A percentile compares a stretch with the other conserved stretches of the same genome.
These are phyloP conservation scores for Odontamblyopus lacepedii DNA, from an alignment of 2,797 vertebrate species.

Conservation along the genomic window DNA sequence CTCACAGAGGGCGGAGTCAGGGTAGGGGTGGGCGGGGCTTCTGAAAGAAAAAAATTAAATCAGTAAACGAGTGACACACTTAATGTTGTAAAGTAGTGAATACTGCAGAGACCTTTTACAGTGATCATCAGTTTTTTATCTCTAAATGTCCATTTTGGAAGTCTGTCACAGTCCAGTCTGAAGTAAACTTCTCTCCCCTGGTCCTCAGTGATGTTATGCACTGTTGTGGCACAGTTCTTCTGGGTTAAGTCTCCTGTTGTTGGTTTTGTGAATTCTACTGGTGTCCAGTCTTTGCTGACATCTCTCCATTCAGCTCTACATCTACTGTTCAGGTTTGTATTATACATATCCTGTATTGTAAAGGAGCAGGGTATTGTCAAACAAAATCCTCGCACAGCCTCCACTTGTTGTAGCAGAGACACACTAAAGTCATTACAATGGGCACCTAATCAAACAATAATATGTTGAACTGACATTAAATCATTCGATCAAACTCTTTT, in stretches of 20 bases:
- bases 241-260: neutral
- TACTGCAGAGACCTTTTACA: too few species aligned
- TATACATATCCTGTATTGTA: accelerated
- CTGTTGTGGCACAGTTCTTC: conserved; percentile 1
- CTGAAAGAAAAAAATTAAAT: conserved; percentile 5
- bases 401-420: neutral
- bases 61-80: too few species aligned
- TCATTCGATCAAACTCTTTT: too few species aligned
- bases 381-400: conserved; percentile 41
- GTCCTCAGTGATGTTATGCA: neutral
- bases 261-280: neutral
- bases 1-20: conserved; percentile 9
- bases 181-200: conserved; percentile 18
- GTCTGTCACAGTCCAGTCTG: neutral
- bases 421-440: accelerated
- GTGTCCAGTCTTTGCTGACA: neutral
- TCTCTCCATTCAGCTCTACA: conserved; percentile 3
- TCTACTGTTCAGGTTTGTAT: accelerated
- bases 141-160: accelerated
- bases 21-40: neutral
- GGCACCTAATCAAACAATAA: conserved; percentile 28
- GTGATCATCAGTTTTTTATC: accelerated
- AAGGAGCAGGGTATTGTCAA: conserved; percentile 53
- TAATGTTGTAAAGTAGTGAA: too few species aligned
- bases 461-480: neutral